Percentiles rank a stretch among this genome's conserved stretches.
phyloP scores from a whole-genome alignment of 2,797 vertebrate species.

The Molossus molossus region DNA sequence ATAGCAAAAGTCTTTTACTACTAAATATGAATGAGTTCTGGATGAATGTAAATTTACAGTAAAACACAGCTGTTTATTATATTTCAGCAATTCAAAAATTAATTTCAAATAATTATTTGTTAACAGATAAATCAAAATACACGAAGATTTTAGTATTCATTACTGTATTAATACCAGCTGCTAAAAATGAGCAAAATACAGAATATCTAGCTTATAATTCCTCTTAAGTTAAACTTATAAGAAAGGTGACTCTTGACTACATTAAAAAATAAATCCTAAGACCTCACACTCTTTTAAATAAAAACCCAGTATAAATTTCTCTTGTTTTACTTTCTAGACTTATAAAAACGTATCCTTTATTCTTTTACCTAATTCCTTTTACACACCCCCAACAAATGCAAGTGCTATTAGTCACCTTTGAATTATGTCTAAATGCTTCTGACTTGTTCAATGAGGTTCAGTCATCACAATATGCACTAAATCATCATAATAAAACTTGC shows the following conservation, averaged over 20 bases:
- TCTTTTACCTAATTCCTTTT: neutral
- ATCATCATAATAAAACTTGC: conserved; percentile 42
- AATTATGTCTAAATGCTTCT: neutral
- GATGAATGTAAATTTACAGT: neutral
- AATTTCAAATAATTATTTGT: neutral
- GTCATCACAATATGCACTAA: conserved; percentile 22
- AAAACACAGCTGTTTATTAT: neutral
- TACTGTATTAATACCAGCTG: neutral
- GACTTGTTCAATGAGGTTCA: neutral
- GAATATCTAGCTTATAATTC: neutral
- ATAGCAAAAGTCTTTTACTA: neutral
- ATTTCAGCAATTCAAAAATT: neutral
- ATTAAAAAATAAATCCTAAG: neutral
- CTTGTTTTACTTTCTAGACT: conserved; percentile 32
- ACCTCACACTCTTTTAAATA: neutral
- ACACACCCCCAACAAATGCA: neutral
- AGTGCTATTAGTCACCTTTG: neutral
- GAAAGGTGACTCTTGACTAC: neutral
- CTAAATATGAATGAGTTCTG: conserved; percentile 34
- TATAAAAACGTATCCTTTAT: neutral
- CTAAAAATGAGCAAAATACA: conserved; percentile 1
- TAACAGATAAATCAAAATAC: neutral
- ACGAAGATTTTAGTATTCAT: conserved; percentile 46
- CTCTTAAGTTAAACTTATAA: neutral
- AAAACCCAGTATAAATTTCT: neutral